These are phyloP conservation scores for Galaxea fascicularis DNA, from an alignment of 92 coral and sea anemone species.

Conservation along the genomic window DNA sequence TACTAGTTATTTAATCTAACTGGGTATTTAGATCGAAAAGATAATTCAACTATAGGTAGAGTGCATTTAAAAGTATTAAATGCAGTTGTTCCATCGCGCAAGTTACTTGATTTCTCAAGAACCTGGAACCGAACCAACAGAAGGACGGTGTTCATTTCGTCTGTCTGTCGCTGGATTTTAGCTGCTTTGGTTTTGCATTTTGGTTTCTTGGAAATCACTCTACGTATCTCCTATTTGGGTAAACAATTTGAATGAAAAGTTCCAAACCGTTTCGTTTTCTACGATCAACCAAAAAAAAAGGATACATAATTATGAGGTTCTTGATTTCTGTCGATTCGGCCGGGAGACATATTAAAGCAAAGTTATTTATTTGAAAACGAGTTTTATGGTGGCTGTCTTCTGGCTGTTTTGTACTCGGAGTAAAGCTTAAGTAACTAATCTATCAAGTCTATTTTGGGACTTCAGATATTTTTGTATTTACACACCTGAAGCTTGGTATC, in stretches of 20 bases:
- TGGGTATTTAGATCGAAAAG: neutral
- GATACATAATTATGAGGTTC: neutral
- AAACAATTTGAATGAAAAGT: neutral
- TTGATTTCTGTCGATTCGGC: slow-evolving; percentile 3
- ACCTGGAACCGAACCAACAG: neutral
- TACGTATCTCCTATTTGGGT: neutral
- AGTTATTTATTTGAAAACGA: slow-evolving; percentile 12
- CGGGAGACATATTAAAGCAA: neutral
- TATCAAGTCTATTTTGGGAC: slow-evolving; percentile 20
- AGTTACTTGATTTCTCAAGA: neutral
- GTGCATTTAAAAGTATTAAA: neutral
- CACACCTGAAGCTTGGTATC: slow-evolving; percentile 25
- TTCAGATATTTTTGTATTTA: slow-evolving; percentile 11
- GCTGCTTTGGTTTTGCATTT: neutral
- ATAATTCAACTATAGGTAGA: neutral
- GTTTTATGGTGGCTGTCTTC: neutral
- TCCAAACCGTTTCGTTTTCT: neutral
- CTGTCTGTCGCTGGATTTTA: neutral
- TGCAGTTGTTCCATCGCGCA: too few relatives aligned
- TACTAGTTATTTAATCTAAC: slow-evolving; percentile 6
- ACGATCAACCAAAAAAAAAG: neutral
- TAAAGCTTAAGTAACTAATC: neutral
- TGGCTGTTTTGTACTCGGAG: neutral
- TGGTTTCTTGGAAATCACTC: neutral
- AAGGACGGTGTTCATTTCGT: neutral